Evolutionary conservation across 2,888 invertebrate species (phyloP).

Genomic region (Eudemis profundana): DNA sequence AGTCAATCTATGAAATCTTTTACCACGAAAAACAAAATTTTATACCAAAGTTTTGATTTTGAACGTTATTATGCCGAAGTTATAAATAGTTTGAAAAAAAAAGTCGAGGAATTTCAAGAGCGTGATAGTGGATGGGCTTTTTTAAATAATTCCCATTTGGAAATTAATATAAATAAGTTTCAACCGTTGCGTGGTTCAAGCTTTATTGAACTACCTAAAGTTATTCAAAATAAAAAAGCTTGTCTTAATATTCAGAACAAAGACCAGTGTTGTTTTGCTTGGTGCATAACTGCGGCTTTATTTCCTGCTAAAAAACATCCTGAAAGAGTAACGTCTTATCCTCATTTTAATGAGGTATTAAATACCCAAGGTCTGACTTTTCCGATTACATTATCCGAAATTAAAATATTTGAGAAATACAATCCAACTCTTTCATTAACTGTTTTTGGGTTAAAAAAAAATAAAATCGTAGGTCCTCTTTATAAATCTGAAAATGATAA

Average conservation of each 20-base stretch:
- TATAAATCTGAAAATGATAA: constrained; percentile 20
- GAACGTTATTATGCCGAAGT: background rate
- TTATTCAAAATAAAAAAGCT: constrained; percentile 23
- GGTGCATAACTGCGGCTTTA: constrained; percentile 32
- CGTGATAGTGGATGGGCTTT: constrained; percentile 29
- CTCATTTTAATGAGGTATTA: constrained; percentile 26
- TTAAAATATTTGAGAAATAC: constrained; percentile 27
- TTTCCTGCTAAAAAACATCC: constrained; percentile 27
- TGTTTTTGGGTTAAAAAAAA: constrained; percentile 30
- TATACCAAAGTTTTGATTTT: constrained; percentile 11
- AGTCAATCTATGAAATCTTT: constrained; percentile 21
- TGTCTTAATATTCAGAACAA: constrained; percentile 22
- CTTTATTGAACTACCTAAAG: constrained; percentile 20
- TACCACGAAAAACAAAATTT: constrained; percentile 2
- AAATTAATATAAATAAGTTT: constrained; percentile 36
- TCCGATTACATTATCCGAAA: constrained; percentile 27
- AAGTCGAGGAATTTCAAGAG: constrained; percentile 23
- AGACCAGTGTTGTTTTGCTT: constrained; percentile 24
- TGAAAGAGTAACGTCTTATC: constrained; percentile 24
- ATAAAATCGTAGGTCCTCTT: constrained; percentile 14
- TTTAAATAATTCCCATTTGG: constrained; percentile 27
- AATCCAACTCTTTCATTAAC: constrained; percentile 18
- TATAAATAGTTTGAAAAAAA: constrained; percentile 10
- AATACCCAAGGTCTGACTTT: constrained; percentile 21
- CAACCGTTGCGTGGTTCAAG: constrained; percentile 26